phyloP scores from a whole-genome alignment of 2,113 vertebrate genomes.

The Willisornis vidua region DNA sequence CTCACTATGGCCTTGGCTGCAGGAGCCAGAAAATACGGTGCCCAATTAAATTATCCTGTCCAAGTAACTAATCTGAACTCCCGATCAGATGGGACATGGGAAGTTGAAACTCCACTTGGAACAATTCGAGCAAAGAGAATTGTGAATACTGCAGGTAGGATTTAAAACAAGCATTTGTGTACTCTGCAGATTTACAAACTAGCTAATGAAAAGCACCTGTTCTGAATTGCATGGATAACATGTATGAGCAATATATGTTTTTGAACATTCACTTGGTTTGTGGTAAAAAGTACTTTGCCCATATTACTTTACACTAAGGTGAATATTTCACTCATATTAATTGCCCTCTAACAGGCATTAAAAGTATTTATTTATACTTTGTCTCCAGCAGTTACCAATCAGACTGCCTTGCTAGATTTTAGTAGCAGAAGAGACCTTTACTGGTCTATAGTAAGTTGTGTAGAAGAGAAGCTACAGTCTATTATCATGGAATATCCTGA shows the following conservation, averaged over 20 bases:
- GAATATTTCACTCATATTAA: neutral
- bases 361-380: neutral
- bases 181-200: neutral
- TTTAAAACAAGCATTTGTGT: neutral
- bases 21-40: slow-evolving; percentile 93
- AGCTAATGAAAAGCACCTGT: neutral
- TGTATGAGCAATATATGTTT: neutral
- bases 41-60: slow-evolving; percentile 88
- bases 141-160: slow-evolving; percentile 89
- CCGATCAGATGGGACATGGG: slow-evolving; percentile 87
- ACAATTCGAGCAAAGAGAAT: slow-evolving; percentile 86
- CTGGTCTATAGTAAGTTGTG: neutral
- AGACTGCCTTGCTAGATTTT: neutral
- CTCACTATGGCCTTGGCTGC: slow-evolving; percentile 96
- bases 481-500: neutral
- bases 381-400: neutral
- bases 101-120: slow-evolving; percentile 90
- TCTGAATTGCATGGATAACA: neutral
- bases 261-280: neutral
- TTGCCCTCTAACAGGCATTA: neutral
- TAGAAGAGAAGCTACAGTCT: neutral
- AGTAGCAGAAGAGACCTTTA: neutral
- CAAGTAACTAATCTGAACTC: slow-evolving; percentile 83
- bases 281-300: neutral
- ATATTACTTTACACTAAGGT: neutral